phyloP scores from a whole-genome alignment of 2,797 vertebrate species.

The Naso thynnoides region DNA sequence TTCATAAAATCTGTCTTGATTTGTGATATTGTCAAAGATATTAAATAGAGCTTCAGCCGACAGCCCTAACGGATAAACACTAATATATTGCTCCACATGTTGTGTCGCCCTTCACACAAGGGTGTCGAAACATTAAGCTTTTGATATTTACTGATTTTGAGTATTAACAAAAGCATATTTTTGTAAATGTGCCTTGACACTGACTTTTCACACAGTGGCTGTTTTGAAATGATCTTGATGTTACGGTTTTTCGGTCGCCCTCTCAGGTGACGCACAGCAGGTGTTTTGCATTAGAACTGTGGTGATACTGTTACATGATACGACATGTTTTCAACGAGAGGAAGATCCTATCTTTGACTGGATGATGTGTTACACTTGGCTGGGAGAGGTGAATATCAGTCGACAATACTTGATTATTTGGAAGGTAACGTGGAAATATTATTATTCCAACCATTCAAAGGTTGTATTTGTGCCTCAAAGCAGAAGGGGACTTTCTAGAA shows the following conservation, averaged over 20 bases:
- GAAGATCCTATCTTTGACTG: slow-evolving; percentile 31
- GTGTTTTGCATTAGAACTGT: slow-evolving; percentile 24
- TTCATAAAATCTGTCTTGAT: slow-evolving; percentile 28
- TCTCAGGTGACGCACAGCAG: slow-evolving; percentile 22
- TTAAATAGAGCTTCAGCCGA: not conserved
- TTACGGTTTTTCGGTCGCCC: slow-evolving; percentile 15
- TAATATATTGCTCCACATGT: slow-evolving; percentile 25
- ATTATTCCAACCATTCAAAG: slow-evolving; percentile 16
- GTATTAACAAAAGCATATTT: slow-evolving; percentile 53
- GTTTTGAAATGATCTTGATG: slow-evolving; percentile 23
- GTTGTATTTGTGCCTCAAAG: slow-evolving; percentile 57
- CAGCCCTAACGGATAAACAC: not conserved
- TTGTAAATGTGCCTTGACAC: slow-evolving; percentile 74
- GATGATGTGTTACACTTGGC: too few relatives aligned
- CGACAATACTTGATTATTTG: slow-evolving; percentile 7
- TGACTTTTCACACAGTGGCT: slow-evolving; percentile 42
- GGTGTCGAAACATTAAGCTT: slow-evolving; percentile 47
- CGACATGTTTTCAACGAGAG: slow-evolving; percentile 12
- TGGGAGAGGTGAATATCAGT: too few relatives aligned
- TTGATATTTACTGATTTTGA: slow-evolving; percentile 51
- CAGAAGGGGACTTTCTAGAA: slow-evolving; percentile 13
- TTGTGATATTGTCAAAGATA: slow-evolving; percentile 31
- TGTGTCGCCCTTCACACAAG: slow-evolving; percentile 27
- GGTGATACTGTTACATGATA: slow-evolving; percentile 18
- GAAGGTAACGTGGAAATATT: slow-evolving; percentile 35